Conservation (phyloP, 1,140 invertebrate genomes). For the Trachymyrmex cornetzi region DNA sequence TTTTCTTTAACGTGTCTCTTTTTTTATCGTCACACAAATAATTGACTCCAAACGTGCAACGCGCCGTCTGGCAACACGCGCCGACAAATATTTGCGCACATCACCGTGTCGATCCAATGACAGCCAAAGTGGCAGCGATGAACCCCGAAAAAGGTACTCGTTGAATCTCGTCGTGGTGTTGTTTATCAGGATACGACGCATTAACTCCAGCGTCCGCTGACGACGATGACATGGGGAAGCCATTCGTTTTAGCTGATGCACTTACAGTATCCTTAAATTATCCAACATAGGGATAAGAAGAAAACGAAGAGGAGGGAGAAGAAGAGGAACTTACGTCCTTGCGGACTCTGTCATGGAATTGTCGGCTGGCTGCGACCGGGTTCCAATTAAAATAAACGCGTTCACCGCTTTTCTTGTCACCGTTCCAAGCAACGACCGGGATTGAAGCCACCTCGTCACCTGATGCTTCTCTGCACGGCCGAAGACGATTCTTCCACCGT, state of each 20-base stretch:
- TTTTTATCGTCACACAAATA: neutral
- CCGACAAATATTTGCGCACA: conserved; percentile 19
- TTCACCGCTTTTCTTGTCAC: conserved; percentile 77
- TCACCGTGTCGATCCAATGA: neutral
- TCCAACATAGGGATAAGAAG: conserved; percentile 54
- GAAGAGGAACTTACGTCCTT: conserved; percentile 67
- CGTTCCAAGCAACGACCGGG: conserved; percentile 23
- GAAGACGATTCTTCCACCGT: conserved; percentile 31
- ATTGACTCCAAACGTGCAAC: neutral
- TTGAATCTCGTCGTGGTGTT: neutral
- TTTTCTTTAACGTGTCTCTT: neutral
- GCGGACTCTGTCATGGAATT: conserved; percentile 50
- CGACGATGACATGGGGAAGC: conserved; percentile 68
- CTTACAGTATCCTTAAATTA: conserved; percentile 76
- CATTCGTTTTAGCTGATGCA: conserved; percentile 70
- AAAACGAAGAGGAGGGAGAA: neutral
- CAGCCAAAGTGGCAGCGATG: conserved; percentile 7
- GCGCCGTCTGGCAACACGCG: neutral
- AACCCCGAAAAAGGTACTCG: conserved; percentile 19
- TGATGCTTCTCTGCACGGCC: conserved; percentile 4
- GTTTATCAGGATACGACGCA: conserved; percentile 15
- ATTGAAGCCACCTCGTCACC: conserved; percentile 66
- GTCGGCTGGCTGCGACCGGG: conserved; percentile 22
- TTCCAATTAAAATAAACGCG: conserved; percentile 78
- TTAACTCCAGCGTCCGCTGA: neutral